Percentiles rank a stretch among this genome's conserved stretches.
phyloP scores from a whole-genome alignment of 1,140 invertebrate species.

The Augochlora pura region DNA sequence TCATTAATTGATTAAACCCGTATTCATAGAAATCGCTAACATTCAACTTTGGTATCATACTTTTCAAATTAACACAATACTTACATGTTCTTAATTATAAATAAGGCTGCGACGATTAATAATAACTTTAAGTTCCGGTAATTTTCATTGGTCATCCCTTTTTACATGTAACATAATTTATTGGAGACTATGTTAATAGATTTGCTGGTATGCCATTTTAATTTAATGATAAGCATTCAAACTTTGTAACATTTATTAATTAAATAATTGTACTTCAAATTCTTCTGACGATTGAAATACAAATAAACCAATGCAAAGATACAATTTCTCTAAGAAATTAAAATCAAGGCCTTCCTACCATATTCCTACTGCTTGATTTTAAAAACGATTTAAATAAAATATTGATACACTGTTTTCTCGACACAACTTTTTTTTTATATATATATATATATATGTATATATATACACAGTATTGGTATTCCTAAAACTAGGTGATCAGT shows the following conservation, averaged over 20 bases:
- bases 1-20: conserved; percentile 37
- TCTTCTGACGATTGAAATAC: conserved; percentile 7
- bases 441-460: conserved; percentile 34
- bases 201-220: conserved; percentile 13
- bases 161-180: conserved; percentile 14
- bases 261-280: conserved; percentile 9
- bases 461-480: conserved; percentile 66
- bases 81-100: conserved; percentile 33
- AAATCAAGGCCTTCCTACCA: conserved; percentile 66
- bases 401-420: conserved; percentile 63
- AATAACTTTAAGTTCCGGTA: conserved; percentile 9
- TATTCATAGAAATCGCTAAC: conserved; percentile 25
- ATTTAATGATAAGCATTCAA: conserved; percentile 3
- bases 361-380: conserved; percentile 53
- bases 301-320: conserved; percentile 25
- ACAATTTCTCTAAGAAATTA: conserved; percentile 60
- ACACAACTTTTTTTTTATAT: conserved; percentile 45
- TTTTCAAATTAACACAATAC: conserved; percentile 26
- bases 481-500: conserved; percentile 64
- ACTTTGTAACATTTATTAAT: conserved; percentile 15
- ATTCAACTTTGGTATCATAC: not conserved
- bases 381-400: conserved; percentile 62
- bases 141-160: not conserved
- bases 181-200: not conserved
- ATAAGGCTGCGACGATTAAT: conserved; percentile 10